Percentiles rank a stretch among this genome's conserved stretches.
Conservation (phyloP, 2,888 invertebrate genomes). For the Caenorhabditis virilis region DNA sequence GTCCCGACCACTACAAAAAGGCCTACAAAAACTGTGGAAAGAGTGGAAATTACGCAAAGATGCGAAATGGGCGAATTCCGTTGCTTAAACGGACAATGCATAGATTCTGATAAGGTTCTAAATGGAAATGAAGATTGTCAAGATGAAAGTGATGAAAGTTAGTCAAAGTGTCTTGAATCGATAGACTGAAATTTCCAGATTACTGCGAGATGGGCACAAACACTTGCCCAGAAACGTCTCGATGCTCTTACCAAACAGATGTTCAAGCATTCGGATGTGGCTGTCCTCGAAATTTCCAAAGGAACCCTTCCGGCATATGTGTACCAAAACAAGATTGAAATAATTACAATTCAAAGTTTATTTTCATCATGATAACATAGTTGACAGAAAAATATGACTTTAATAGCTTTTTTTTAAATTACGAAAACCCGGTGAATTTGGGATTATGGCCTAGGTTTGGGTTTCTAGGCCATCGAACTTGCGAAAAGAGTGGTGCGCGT, state of each 20-base stretch:
- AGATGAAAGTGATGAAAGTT: constrained; percentile 51
- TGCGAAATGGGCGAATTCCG: constrained; percentile 50
- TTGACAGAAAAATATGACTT: no score
- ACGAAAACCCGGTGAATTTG: no score
- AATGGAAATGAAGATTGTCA: constrained; percentile 52
- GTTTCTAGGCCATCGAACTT: constrained; percentile 1
- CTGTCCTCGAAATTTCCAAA: constrained; percentile 27
- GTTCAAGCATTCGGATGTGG: constrained; percentile 50
- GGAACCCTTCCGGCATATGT: background rate
- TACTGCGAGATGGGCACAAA: constrained; percentile 38
- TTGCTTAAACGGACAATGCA: constrained; percentile 51
- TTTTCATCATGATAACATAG: no score
- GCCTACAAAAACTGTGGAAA: constrained; percentile 10
- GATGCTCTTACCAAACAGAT: constrained; percentile 51
- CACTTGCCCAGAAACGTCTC: constrained; percentile 31
- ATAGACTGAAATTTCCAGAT: constrained; percentile 11
- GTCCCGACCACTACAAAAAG: constrained; percentile 1
- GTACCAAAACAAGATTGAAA: background rate
- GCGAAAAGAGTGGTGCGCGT: no score
- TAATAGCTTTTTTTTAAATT: no score
- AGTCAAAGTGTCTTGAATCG: background rate
- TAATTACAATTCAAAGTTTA: no score
- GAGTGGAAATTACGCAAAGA: constrained; percentile 15
- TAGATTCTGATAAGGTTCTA: constrained; percentile 38
- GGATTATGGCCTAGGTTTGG: background rate